Conservation (phyloP, 2,113 vertebrate genomes). For the Bucco capensis region DNA sequence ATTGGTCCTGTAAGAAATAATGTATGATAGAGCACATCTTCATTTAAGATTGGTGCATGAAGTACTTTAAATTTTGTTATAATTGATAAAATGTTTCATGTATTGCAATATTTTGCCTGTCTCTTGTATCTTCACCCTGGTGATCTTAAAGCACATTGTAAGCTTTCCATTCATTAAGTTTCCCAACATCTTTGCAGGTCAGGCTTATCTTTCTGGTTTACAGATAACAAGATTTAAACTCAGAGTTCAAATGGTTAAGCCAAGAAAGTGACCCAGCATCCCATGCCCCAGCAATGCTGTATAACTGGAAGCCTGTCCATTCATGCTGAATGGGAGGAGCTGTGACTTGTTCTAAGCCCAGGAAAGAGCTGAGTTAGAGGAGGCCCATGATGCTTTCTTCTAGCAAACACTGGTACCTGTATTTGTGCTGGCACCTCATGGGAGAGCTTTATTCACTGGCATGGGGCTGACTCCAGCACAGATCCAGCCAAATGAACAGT, state of each 20-base stretch:
- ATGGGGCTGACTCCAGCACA: accelerated
- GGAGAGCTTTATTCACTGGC: not conserved
- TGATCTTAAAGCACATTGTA: not conserved
- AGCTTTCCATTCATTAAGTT: not conserved
- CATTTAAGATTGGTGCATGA: not conserved
- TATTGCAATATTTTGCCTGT: not conserved
- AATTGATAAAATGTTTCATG: not conserved
- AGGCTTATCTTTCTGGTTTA: not conserved
- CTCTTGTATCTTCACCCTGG: not conserved
- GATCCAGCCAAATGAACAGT: not conserved
- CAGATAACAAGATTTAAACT: not conserved
- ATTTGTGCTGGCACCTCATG: not conserved
- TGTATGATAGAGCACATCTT: not conserved
- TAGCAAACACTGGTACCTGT: not conserved
- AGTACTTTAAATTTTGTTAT: not conserved
- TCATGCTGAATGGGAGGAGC: not conserved
- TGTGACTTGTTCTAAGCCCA: not conserved
- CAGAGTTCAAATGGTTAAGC: not conserved
- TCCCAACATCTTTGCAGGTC: not conserved
- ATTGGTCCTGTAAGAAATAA: not conserved
- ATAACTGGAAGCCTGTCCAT: not conserved
- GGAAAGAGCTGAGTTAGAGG: not conserved
- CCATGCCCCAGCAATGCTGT: not conserved
- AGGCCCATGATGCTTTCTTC: not conserved
- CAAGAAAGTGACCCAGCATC: not conserved